Percentiles rank a stretch among this genome's conserved stretches.
Evolutionary conservation across 2,797 vertebrate genomes (phyloP).

Genomic region (Halcyon leucocephala): DNA sequence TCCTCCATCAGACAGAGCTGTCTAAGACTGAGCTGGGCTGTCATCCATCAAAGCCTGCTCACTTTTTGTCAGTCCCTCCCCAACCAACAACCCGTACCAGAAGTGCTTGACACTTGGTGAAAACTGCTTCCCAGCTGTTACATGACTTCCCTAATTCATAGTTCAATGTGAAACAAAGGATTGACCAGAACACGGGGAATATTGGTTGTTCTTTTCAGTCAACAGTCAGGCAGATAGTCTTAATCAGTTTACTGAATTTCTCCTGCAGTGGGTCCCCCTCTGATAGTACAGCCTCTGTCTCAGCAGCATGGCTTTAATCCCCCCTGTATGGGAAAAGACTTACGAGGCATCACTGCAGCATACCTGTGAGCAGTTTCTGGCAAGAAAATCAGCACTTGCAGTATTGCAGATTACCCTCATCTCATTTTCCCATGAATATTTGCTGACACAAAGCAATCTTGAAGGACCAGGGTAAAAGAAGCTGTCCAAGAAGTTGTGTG

Average conservation of each 20-base stretch:
- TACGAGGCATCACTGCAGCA: background rate
- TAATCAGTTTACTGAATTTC: background rate
- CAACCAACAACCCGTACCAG: background rate
- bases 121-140: background rate
- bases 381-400: background rate
- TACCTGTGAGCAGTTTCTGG: background rate
- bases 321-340: background rate
- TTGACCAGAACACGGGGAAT: background rate
- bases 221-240: background rate
- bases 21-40: background rate
- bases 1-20: conserved; percentile 11
- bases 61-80: background rate
- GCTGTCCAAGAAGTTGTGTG: background rate
- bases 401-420: background rate
- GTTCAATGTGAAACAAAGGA: background rate
- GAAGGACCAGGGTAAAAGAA: background rate
- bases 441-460: background rate
- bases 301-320: background rate
- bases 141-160: background rate
- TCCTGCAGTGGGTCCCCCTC: background rate
- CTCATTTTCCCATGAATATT: background rate
- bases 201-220: background rate
- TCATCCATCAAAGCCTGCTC: background rate
- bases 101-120: background rate
- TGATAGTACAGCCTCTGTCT: background rate